phyloP scores from a whole-genome alignment of 1,140 invertebrate genomes.

The Macrocentrus cingulum region DNA sequence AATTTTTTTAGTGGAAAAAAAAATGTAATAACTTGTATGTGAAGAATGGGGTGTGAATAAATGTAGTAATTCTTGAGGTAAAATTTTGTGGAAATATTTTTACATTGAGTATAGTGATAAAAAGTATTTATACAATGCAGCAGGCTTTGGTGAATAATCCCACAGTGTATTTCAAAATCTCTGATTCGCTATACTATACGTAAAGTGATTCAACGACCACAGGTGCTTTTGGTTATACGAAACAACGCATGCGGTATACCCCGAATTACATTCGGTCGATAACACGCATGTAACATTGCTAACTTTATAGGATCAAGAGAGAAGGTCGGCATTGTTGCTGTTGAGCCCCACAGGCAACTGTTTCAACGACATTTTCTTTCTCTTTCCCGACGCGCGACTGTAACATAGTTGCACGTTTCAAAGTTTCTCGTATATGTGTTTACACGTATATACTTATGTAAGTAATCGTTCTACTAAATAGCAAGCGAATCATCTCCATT shows the following conservation, averaged over 20 bases:
- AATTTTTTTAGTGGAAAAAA: no score
- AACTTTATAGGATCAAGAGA: slow-evolving; percentile 30
- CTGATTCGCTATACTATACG: not conserved
- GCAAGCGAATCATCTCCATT: no score
- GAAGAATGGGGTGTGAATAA: no score
- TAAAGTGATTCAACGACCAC: not conserved
- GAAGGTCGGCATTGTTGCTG: slow-evolving; percentile 5
- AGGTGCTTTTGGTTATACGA: not conserved
- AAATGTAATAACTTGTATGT: no score
- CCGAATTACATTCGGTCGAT: slow-evolving; percentile 35
- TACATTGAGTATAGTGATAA: no score
- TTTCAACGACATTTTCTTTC: slow-evolving; percentile 39
- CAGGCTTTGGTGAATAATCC: not conserved
- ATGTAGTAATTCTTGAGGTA: no score
- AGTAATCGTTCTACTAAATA: no score
- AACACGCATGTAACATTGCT: slow-evolving; percentile 26
- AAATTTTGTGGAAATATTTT: no score
- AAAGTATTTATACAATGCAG: no score
- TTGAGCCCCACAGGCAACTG: slow-evolving; percentile 1
- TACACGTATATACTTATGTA: no score
- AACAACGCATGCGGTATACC: slow-evolving; percentile 30
- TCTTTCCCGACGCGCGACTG: slow-evolving; percentile 17
- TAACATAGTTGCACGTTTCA: no score
- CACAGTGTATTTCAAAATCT: not conserved
- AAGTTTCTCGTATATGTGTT: no score